A percentile compares a stretch with the other conserved stretches of the same genome.
These are phyloP conservation scores for Thera britannica DNA, from an alignment of 2,888 invertebrate species.

Conservation along the genomic window DNA sequence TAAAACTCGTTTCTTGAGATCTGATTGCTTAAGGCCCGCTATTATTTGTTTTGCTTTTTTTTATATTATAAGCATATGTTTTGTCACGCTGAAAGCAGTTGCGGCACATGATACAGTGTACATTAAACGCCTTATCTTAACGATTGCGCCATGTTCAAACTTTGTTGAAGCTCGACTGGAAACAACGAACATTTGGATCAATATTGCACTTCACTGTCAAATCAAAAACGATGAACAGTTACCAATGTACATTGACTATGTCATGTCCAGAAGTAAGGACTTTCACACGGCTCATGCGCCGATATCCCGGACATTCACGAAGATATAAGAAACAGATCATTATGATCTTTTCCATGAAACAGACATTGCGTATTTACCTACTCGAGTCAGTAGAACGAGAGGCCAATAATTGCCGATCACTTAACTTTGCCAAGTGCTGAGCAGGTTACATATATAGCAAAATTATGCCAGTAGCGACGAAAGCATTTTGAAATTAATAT, in stretches of 20 bases:
- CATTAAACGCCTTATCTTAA: neutral
- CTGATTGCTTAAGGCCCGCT: neutral
- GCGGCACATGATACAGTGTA: slow-evolving; percentile 16
- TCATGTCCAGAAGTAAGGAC: slow-evolving; percentile 1
- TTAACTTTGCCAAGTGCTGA: slow-evolving; percentile 9
- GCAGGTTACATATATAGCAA: slow-evolving; percentile 10
- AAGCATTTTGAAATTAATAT: slow-evolving; percentile 5
- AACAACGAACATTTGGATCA: too few species aligned
- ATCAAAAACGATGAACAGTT: neutral
- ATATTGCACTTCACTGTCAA: neutral
- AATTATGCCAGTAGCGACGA: slow-evolving; percentile 12
- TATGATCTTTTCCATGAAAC: slow-evolving; percentile 8
- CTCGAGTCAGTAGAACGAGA: slow-evolving; percentile 1
- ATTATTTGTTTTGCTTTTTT: too few species aligned
- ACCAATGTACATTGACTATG: slow-evolving; percentile 10
- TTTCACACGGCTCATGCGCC: slow-evolving; percentile 7
- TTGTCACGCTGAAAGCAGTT: slow-evolving; percentile 20
- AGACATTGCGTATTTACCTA: neutral
- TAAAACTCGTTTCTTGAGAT: neutral
- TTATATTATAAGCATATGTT: neutral
- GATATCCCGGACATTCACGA: slow-evolving; percentile 12
- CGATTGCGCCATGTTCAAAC: too few species aligned
- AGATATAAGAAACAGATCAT: slow-evolving; percentile 6
- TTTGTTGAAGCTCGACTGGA: too few species aligned
- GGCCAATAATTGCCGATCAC: slow-evolving; percentile 1